Percentiles rank a stretch among this genome's conserved stretches.
Evolutionary conservation across 2,797 vertebrate genomes (phyloP).

Genomic region (Arremon brunneinucha): DNA sequence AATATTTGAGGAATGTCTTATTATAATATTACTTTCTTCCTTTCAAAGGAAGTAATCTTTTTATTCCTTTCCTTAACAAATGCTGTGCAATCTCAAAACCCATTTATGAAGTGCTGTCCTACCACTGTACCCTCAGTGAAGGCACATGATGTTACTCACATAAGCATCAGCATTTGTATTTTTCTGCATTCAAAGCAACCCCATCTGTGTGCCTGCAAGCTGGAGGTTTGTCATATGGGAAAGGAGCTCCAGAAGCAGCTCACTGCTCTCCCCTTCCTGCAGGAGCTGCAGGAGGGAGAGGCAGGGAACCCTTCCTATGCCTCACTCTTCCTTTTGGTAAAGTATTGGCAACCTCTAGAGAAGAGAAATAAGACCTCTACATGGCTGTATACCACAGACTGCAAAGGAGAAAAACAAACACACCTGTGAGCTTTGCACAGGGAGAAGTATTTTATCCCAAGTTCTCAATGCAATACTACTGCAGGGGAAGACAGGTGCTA

Average conservation of each 20-base stretch:
- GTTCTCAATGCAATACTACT: neutral
- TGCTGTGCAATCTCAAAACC: neutral
- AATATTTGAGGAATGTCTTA: neutral
- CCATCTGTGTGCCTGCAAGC: neutral
- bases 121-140: neutral
- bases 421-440: neutral
- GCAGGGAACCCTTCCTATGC: neutral
- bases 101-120: neutral
- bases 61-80: neutral
- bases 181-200: neutral
- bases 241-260: neutral
- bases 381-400: neutral
- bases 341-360: neutral
- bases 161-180: fast-evolving
- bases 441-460: neutral
- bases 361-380: neutral
- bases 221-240: fast-evolving
- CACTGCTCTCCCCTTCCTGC: neutral
- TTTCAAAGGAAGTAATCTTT: neutral
- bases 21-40: neutral
- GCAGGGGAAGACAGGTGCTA: neutral
- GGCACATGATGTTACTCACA: neutral
- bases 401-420: neutral
- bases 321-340: neutral
- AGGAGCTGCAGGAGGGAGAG: neutral